phyloP scores from a whole-genome alignment of 2,888 invertebrate genomes.

The Ypsolopha scabrella region DNA sequence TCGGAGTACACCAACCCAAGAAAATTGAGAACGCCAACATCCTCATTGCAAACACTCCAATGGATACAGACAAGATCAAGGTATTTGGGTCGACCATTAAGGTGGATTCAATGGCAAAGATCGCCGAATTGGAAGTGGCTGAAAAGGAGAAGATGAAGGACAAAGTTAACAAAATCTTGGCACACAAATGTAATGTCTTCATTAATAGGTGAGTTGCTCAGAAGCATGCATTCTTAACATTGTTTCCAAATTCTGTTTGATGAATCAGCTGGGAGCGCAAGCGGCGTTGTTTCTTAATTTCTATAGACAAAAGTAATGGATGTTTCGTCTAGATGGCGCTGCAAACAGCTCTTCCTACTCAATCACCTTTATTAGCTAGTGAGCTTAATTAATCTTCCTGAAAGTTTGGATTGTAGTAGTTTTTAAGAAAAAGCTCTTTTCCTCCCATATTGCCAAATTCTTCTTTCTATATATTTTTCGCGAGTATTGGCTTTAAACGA shows the following conservation, averaged over 20 bases:
- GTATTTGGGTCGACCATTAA: slow-evolving; percentile 97
- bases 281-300: too few species aligned
- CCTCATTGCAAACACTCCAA: slow-evolving; percentile 98
- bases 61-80: slow-evolving; percentile 99
- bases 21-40: slow-evolving; percentile 95
- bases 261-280: too few species aligned
- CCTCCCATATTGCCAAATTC: too few species aligned
- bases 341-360: too few species aligned
- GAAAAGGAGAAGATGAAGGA: slow-evolving; percentile 99
- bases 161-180: slow-evolving; percentile 96
- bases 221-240: background rate
- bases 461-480: too few species aligned
- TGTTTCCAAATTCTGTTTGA: background rate
- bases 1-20: slow-evolving; percentile 98
- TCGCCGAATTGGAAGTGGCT: slow-evolving; percentile 96
- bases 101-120: slow-evolving; percentile 93
- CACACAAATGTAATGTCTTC: slow-evolving; percentile 96
- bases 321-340: too few species aligned
- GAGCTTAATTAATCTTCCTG: too few species aligned
- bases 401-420: too few species aligned
- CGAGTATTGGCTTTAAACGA: too few species aligned
- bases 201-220: slow-evolving; percentile 80
- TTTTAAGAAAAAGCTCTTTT: too few species aligned
- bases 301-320: too few species aligned
- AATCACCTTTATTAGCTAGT: too few species aligned